Conservation (phyloP, 2,113 vertebrate genomes). For the Zootoca vivipara region DNA sequence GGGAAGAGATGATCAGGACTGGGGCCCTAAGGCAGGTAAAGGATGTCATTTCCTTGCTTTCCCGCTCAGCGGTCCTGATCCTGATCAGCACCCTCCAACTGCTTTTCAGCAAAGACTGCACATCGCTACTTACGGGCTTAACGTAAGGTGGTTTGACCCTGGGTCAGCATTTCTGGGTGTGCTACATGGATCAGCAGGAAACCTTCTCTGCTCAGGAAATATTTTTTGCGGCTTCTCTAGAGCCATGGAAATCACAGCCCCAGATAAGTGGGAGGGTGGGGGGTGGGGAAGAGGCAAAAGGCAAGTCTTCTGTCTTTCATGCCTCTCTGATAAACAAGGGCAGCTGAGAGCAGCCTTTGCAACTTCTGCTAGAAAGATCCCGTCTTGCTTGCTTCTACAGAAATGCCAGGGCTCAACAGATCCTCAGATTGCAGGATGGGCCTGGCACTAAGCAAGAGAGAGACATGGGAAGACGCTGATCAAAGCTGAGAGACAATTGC, state of each 20-base stretch:
- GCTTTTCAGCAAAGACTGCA: not conserved
- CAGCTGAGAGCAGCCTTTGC: not conserved
- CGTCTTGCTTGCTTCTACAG: conserved; percentile 30
- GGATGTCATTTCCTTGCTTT: not conserved
- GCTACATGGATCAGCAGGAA: not conserved
- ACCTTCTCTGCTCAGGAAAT: not conserved
- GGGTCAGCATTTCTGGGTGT: too few relatives aligned
- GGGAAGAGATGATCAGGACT: not conserved
- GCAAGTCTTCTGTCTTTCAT: not conserved
- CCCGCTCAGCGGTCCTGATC: not conserved
- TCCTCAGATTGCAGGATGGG: conserved; percentile 10
- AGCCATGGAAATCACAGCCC: not conserved
- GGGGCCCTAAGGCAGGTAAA: not conserved
- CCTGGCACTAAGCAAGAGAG: conserved; percentile 32
- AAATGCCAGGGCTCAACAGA: not conserved
- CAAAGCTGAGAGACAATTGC: conserved; percentile 4
- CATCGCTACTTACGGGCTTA: not conserved
- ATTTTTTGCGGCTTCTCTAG: not conserved
- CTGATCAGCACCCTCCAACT: not conserved
- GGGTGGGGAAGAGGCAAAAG: not conserved
- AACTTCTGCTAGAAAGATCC: conserved; percentile 50
- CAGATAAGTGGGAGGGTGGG: not conserved
- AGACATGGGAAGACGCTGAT: conserved; percentile 40
- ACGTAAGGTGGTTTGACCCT: not conserved
- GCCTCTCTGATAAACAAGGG: not conserved